Base-by-base conservation (phyloP, 2,797 vertebrate genomes). In the Schizothorax lantsangensis region DNA sequence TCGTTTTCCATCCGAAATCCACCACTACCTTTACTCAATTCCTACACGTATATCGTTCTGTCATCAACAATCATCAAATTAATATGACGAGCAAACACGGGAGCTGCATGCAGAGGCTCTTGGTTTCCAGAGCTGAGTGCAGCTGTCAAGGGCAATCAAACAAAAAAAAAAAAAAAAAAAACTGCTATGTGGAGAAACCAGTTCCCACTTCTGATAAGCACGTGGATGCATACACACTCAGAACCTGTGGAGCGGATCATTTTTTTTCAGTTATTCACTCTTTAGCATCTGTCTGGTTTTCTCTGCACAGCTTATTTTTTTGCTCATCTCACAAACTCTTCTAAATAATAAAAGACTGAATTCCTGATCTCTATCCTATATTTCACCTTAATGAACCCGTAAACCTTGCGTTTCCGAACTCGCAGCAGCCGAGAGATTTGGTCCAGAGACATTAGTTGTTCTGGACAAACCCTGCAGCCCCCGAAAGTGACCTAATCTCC, bases 41-140 rank as follows among this genome's bases (percentile, higher is more conserved):
- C 80, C 26, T 74, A 66, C 75, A 86, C 36, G 77, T 81, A 88
- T 81, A 87, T 84, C 83, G 82, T 88, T 89, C 91, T 89, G 91
- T 93, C 92, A 89, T 89, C 83, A 87, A 88, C 89, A 90, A 94
- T 93, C 92, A 92, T 91, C 78, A 89, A 90, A 91, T 90, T 89
- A 93, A 91, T 92, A 91, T 92, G 91, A 90, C 81, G 87, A 90
- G 91, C 91, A 90, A 90, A 91, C 87, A 80, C 90, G 15, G 86
- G 78, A 89, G 87, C 88, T 91, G 92, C 89, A 91, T 92, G 92
- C 88, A 64, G 85, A 71, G 45, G 86, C 91, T 89, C 85, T 91
- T 87, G 90, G 91, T 84, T 89, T 92, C 90, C 88, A 74, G 88
- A 91, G 92, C 88, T 89, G 89, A 88, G 68, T 77, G 84, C 86